A percentile compares a stretch with the other conserved stretches of the same genome.
phyloP scores from a whole-genome alignment of 2,888 invertebrate species.

The Seladonia tumulorum region DNA sequence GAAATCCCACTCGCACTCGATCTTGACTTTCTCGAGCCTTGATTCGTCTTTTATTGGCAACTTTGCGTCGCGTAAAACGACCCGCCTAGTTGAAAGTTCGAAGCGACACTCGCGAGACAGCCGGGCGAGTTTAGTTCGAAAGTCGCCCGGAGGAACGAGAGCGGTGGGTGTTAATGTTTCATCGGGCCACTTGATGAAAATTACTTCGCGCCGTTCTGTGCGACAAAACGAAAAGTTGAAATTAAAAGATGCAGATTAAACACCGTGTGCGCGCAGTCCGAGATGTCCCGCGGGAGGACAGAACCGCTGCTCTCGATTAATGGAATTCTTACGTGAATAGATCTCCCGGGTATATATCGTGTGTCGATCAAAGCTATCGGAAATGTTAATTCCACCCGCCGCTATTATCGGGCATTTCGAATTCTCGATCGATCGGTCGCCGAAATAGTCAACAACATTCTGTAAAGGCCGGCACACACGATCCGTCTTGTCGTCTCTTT shows the following conservation, averaged over 20 bases:
- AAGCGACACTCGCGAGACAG: slow-evolving; percentile 15
- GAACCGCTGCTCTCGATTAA: not conserved
- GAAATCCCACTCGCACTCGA: slow-evolving; percentile 51
- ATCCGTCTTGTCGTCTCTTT: not conserved
- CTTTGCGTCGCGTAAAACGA: slow-evolving; percentile 24
- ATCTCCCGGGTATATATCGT: not conserved
- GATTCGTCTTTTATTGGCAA: slow-evolving; percentile 27
- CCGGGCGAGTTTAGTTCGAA: not conserved
- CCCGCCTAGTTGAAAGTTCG: slow-evolving; percentile 7
- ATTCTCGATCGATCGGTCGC: not conserved
- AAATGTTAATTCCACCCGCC: not conserved
- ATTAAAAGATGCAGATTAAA: slow-evolving; percentile 29
- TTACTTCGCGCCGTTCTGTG: not conserved
- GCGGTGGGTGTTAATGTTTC: slow-evolving; percentile 13
- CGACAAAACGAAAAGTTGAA: not conserved
- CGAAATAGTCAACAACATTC: not conserved
- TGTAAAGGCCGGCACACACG: not conserved
- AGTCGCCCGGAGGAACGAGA: not conserved
- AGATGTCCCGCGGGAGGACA: not conserved
- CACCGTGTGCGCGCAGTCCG: not conserved
- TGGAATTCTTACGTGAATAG: not conserved
- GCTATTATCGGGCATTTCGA: not conserved
- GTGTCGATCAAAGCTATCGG: not conserved
- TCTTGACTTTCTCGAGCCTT: slow-evolving; percentile 19
- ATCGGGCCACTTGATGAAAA: slow-evolving; percentile 18